These are phyloP conservation scores for Carcharodon carcharias DNA, from an alignment of 2,797 vertebrate genomes.

Conservation along the genomic window DNA sequence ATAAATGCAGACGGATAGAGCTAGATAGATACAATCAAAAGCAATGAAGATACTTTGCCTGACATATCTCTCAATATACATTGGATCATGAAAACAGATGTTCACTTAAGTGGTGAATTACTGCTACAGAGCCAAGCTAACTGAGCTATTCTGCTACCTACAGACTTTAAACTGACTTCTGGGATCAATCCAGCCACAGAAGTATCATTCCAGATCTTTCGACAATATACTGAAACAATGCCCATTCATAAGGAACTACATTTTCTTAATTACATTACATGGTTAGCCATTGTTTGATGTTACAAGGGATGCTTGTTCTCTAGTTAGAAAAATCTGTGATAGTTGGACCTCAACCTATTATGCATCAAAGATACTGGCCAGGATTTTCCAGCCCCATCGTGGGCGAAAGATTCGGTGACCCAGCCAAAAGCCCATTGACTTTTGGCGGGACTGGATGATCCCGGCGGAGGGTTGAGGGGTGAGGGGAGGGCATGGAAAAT, in stretches of 20 bases:
- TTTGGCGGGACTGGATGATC: too few relatives aligned
- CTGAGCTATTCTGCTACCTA: neutral
- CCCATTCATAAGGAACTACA: neutral
- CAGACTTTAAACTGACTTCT: neutral
- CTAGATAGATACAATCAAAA: neutral
- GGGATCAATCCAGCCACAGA: neutral
- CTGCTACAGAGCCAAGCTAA: neutral
- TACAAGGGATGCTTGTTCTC: neutral
- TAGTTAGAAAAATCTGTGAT: neutral
- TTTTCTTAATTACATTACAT: neutral
- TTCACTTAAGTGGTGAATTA: slow-evolving; percentile 19
- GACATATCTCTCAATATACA: neutral
- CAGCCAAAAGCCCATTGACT: too few relatives aligned
- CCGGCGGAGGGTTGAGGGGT: too few relatives aligned
- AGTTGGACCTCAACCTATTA: neutral
- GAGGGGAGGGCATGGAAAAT: too few relatives aligned
- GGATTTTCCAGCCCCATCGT: too few relatives aligned
- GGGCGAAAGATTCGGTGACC: too few relatives aligned
- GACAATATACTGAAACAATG: neutral
- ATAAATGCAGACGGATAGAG: neutral
- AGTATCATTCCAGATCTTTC: neutral
- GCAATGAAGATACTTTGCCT: neutral
- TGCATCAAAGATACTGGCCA: neutral
- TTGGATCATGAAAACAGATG: neutral
- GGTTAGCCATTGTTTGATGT: neutral